Base-by-base conservation (phyloP, 1,140 invertebrate species). In the Hormaphis cornu region DNA sequence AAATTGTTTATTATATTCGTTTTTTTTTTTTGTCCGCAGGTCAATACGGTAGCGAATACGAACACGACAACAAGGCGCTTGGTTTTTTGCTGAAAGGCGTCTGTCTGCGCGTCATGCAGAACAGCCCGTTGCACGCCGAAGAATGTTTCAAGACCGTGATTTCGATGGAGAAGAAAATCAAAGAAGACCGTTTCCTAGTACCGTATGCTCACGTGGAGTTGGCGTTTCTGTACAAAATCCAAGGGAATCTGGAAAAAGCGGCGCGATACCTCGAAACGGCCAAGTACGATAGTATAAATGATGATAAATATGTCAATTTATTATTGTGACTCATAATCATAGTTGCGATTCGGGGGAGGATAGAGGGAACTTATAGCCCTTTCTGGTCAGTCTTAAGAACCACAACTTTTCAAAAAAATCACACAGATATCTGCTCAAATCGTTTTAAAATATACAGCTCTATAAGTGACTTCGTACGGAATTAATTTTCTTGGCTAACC, bases 141-240 rank as follows among this genome's bases (percentile, higher is more conserved):
- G 84, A 90, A 74, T 89, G 86, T 76, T 84, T 95, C 33, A 82
- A 81, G 72, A 82, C 83, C 71, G 85, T 91, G 20, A 79, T 86
- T 72, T 77, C 78, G 69, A 79, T 89, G 72, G 89, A 92, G 74
- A 90, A 88, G 74, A 82, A 86, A 58, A 84, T 97, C 26, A 87
- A 88, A 70, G 87, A 90, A 71, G 93, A 97, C 77, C 83, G 83
- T 0, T 95, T 92, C 78, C 77, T 97, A 22, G 80, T 91, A 30
- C 93, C 95, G 6, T 96, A 91, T 78, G 85, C 93, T 1, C 82
- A 87, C 24, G 88, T 93, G 22, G 95, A 98, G 79, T 78, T 95
- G 53, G 93, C 89, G 16, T 80, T 93, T 71, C 79, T 95, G 12
- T 84, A 88, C 75, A 82, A 87, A 74, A 80, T 85, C 37, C 81